phyloP scores from a whole-genome alignment of 2,113 vertebrate genomes.

The Salvator merianae region DNA sequence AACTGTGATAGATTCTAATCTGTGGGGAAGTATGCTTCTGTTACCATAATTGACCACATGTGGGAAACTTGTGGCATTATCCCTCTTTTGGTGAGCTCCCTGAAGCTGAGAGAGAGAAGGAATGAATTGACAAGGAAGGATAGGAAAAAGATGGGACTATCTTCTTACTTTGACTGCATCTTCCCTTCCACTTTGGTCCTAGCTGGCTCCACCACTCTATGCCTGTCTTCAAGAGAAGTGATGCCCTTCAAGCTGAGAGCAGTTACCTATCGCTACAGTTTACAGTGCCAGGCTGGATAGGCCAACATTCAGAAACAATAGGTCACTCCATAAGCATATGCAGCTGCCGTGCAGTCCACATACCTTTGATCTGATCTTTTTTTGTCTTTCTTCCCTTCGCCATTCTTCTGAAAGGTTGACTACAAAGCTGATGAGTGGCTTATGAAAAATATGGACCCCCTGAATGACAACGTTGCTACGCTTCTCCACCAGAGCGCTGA shows the following conservation, averaged over 20 bases:
- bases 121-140: no score
- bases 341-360: no score
- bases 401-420: constrained; percentile 79
- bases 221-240: neutral
- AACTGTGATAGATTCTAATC: neutral
- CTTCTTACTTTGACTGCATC: no score
- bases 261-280: neutral
- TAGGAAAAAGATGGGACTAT: no score
- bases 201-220: neutral
- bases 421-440: constrained; percentile 90
- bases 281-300: neutral
- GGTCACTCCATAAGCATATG: no score
- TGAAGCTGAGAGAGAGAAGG: no score
- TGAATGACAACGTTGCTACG: constrained; percentile 88
- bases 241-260: neutral
- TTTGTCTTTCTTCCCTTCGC: fast-evolving
- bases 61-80: no score
- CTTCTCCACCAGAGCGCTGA: constrained; percentile 90
- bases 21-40: neutral
- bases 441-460: constrained; percentile 92
- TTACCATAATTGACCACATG: neutral
- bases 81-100: no score
- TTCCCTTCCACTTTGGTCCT: neutral
- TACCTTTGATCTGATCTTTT: no score
- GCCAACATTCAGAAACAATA: no score